Evolutionary conservation across 2,797 vertebrate genomes (phyloP), one percentile per base, ranked within the genome.

Genomic region (Molossus alvarezi): DNA sequence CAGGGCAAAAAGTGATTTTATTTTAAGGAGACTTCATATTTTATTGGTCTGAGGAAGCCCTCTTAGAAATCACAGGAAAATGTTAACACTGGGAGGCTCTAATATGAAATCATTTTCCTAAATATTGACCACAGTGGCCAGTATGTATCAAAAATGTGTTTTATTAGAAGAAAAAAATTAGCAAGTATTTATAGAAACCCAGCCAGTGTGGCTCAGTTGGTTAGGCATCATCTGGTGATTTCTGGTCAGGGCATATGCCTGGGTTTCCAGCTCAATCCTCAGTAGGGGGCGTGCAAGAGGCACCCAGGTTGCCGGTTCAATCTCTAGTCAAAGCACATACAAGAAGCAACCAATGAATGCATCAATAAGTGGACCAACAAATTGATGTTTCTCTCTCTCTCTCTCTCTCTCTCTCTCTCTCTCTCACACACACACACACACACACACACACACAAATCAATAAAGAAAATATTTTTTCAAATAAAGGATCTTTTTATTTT

Each of bases 131-230:
- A 67, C 9, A 53, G 17, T 18, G 0, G 15, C 14, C 72, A 90
- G 23, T 33, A 21, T 27, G 41, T 4, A 67, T n/a, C 62, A 92
- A 88, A 92, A 69, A 62, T 14, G n/a, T 3, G 58, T 41, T 57
- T 87, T 89, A 76, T 58, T 87, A 69, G n/a, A 58, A 81, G 37
- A 27, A 60, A 88, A 90, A 90, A 75, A 72, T 14, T 37, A 92
- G 12, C 45, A 73, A 65, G 27, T 67, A 7, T 77, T 64, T 27
- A 21, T 45, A 58, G 33, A 29, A 85, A 0, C 15, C n/a, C 21
- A 45, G 41, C 41, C 41, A 45, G 41, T 45, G 65, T 67, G 9
- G n/a, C 65, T 67, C 17, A 33, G 18, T 33, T 67, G 65, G 15
- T 33, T 67, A n/a, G n/a, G 65, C 17, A 33, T 67, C n/a, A 18